Evolutionary conservation across 30 jellyfish, hydroid and myxozoan genomes (phyloP).

Genomic region (Cassiopea andromeda): DNA sequence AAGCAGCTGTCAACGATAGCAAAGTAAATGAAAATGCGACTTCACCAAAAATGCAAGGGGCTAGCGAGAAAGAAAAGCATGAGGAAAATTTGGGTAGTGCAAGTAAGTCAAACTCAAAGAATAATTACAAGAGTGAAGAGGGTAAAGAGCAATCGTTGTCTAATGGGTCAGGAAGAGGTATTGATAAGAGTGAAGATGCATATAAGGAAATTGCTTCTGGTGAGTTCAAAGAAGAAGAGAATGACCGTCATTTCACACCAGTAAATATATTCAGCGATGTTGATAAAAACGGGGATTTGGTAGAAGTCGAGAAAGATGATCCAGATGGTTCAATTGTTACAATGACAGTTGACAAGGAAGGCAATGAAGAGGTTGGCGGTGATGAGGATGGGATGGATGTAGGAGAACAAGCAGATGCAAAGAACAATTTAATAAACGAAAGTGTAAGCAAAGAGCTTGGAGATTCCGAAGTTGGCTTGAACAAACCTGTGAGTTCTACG

Average conservation of each 20-base stretch:
- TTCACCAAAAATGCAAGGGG: neutral
- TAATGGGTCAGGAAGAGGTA: neutral
- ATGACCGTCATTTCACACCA: slow-evolving; percentile 4
- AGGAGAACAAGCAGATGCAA: slow-evolving; percentile 13
- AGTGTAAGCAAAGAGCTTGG: neutral
- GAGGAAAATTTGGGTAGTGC: neutral
- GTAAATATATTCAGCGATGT: slow-evolving; percentile 53
- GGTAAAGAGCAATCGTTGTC: neutral
- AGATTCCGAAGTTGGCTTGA: neutral
- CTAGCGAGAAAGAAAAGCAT: slow-evolving; percentile 3
- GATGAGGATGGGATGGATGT: neutral
- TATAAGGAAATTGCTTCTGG: slow-evolving; percentile 48
- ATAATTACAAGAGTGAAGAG: neutral
- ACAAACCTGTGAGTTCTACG: neutral
- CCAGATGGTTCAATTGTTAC: slow-evolving; percentile 68
- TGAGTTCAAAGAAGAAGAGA: neutral
- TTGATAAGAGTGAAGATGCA: slow-evolving; percentile 8
- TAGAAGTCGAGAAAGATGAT: slow-evolving; percentile 62
- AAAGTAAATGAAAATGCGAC: neutral
- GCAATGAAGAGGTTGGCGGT: slow-evolving; percentile 23
- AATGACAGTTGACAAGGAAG: slow-evolving; percentile 71
- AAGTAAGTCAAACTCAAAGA: neutral
- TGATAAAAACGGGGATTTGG: slow-evolving; percentile 58
- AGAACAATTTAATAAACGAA: slow-evolving; percentile 1
- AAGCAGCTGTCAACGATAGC: slow-evolving; percentile 25